A percentile compares a stretch with the other conserved stretches of the same genome.
Conservation (phyloP, 2,888 invertebrate species). For the Clanis bilineata region DNA sequence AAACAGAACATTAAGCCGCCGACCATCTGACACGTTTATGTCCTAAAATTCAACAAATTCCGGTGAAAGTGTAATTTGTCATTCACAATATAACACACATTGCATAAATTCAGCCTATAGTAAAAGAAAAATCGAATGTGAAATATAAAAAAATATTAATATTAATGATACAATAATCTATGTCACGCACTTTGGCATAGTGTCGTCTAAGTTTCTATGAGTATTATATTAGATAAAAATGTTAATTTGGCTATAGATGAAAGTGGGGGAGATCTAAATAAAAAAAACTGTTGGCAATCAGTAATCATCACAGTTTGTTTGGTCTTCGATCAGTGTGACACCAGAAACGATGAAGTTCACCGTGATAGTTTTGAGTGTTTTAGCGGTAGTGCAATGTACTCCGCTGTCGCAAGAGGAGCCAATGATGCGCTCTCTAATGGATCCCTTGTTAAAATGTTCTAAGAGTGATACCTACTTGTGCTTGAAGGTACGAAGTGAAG, state of each 20-base stretch:
- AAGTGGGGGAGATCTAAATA: slow-evolving; percentile 75
- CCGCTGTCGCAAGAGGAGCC: slow-evolving; percentile 63
- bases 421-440: slow-evolving; percentile 55
- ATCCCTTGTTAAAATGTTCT: slow-evolving; percentile 66
- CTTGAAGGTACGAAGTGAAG: slow-evolving; percentile 64
- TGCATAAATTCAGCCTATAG: slow-evolving; percentile 48
- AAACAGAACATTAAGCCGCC: background rate
- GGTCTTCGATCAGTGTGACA: slow-evolving; percentile 54
- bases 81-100: slow-evolving; percentile 28
- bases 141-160: slow-evolving; percentile 63
- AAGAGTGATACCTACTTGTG: slow-evolving; percentile 72
- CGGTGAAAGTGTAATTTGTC: slow-evolving; percentile 31
- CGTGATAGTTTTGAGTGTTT: slow-evolving; percentile 58
- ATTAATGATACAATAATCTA: slow-evolving; percentile 66
- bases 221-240: slow-evolving; percentile 66
- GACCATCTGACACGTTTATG: background rate
- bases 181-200: slow-evolving; percentile 68
- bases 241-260: slow-evolving; percentile 57
- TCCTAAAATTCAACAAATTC: slow-evolving; percentile 15
- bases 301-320: slow-evolving; percentile 66
- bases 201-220: slow-evolving; percentile 59
- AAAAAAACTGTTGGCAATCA: slow-evolving; percentile 71
- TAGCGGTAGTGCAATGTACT: slow-evolving; percentile 52
- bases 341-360: slow-evolving; percentile 61
- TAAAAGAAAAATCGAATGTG: slow-evolving; percentile 56